These are phyloP conservation scores for Neoscelio sp. DNA, from an alignment of 2,888 invertebrate genomes.

Conservation along the genomic window DNA sequence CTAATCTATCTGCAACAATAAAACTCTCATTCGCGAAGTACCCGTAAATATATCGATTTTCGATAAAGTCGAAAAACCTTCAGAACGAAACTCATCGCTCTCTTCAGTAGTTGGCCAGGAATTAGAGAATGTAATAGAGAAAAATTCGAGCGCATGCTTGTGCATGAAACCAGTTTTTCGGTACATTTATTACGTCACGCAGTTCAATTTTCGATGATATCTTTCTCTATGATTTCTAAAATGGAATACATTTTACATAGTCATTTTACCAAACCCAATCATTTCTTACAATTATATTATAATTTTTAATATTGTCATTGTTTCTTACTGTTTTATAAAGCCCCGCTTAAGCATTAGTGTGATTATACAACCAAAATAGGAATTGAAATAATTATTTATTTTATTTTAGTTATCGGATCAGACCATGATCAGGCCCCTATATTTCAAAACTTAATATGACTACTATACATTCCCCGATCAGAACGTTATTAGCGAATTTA, in stretches of 20 bases:
- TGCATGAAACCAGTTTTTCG: constrained; percentile 75
- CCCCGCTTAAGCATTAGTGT: no score
- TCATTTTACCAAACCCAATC: not conserved
- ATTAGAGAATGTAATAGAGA: constrained; percentile 71
- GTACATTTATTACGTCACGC: constrained; percentile 59
- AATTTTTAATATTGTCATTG: not conserved
- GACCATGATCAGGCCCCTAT: no score
- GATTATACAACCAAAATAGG: no score
- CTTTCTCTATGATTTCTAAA: constrained; percentile 38
- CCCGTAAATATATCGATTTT: constrained; percentile 68
- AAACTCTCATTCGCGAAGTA: constrained; percentile 22
- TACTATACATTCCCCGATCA: no score
- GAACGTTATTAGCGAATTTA: no score
- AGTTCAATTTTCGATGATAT: constrained; percentile 41
- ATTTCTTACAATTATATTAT: constrained; percentile 26
- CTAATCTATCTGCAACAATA: constrained; percentile 46
- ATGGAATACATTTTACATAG: constrained; percentile 29
- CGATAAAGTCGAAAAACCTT: constrained; percentile 54
- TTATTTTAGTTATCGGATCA: no score
- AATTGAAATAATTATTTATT: no score
- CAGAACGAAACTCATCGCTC: constrained; percentile 31
- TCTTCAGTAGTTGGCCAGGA: constrained; percentile 46
- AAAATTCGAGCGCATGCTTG: constrained; percentile 71
- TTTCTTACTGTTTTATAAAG: no score
- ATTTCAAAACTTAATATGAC: no score